Percentiles rank a stretch among this genome's conserved stretches.
These are phyloP conservation scores for Oppia nitens DNA, from an alignment of 1,140 invertebrate genomes.

Conservation along the genomic window DNA sequence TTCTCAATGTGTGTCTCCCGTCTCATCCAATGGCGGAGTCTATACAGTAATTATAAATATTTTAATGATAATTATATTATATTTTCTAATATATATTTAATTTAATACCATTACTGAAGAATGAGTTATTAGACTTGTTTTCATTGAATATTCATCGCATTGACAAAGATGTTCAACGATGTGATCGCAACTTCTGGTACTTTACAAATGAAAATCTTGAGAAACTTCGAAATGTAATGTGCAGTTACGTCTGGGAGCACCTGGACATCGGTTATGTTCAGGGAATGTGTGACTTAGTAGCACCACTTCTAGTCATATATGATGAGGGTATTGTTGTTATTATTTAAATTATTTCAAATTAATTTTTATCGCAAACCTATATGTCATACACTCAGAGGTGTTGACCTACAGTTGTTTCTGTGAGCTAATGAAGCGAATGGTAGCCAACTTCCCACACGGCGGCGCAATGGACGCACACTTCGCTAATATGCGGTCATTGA, in stretches of 20 bases:
- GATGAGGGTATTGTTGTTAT: constrained; percentile 45
- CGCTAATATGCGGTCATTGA: constrained; percentile 69
- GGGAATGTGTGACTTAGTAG: constrained; percentile 88
- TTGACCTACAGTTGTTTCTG: constrained; percentile 81
- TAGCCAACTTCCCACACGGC: constrained; percentile 78
- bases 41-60: constrained; percentile 47
- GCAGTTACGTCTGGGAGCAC: constrained; percentile 92
- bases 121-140: constrained; percentile 54
- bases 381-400: constrained; percentile 40
- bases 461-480: constrained; percentile 87
- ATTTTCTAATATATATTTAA: not conserved
- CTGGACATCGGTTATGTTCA: constrained; percentile 75
- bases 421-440: constrained; percentile 71
- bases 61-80: not conserved
- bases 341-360: not conserved
- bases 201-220: constrained; percentile 72
- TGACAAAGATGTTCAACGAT: constrained; percentile 87
- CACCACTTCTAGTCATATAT: constrained; percentile 76
- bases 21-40: constrained; percentile 65
- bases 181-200: constrained; percentile 82
- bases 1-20: constrained; percentile 52
- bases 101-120: not conserved
- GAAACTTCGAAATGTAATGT: constrained; percentile 87
- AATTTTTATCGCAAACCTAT: not conserved
- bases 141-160: constrained; percentile 80